Evolutionary conservation across 2,113 vertebrate genomes (phyloP).

Genomic region (Plestiodon gilberti): DNA sequence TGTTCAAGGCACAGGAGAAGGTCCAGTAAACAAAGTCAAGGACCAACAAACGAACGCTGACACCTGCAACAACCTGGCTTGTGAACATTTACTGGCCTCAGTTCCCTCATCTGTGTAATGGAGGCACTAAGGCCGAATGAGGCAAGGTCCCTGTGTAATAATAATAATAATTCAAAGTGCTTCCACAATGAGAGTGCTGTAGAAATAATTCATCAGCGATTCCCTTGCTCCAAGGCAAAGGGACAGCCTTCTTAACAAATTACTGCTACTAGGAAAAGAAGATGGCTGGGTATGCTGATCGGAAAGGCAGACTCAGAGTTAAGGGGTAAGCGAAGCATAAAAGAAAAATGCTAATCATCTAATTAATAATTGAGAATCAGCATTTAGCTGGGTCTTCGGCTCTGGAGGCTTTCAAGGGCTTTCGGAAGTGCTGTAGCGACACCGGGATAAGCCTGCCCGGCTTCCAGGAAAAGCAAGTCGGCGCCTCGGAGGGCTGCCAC

Average conservation of each 20-base stretch:
- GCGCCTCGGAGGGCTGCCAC: background rate
- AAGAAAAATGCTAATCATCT: background rate
- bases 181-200: background rate
- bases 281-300: background rate
- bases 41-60: too few relatives aligned
- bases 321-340: slow-evolving; percentile 1
- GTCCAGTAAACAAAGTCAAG: too few relatives aligned
- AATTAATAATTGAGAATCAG: background rate
- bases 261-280: background rate
- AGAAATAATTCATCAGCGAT: background rate
- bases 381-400: background rate
- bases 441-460: background rate
- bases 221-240: background rate
- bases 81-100: background rate
- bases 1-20: too few relatives aligned
- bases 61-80: background rate
- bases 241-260: background rate
- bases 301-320: background rate
- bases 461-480: background rate
- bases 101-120: background rate
- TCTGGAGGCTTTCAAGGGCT: background rate
- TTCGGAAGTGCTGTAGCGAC: background rate
- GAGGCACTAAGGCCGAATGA: background rate
- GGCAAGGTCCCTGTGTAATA: background rate
- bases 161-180: background rate